These are phyloP conservation scores for Charadrius vociferus DNA, from an alignment of 2,113 vertebrate species.

Conservation along the genomic window DNA sequence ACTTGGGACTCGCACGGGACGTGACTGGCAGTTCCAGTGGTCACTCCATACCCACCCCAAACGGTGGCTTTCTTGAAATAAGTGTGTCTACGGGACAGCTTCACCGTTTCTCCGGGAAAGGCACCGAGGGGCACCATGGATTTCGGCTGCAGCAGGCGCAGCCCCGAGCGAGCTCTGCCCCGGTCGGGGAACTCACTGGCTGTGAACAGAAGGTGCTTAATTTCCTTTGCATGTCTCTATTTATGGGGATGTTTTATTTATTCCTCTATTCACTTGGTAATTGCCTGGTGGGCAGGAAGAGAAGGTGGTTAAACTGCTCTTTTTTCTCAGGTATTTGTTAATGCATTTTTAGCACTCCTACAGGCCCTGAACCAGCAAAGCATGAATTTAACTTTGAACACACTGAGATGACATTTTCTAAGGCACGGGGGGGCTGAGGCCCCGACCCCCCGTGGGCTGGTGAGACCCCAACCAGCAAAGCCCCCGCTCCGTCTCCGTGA, in stretches of 20 bases:
- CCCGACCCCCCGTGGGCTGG: fast-evolving
- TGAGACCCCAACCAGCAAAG: not conserved
- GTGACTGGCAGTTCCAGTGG: not conserved
- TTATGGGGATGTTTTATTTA: not conserved
- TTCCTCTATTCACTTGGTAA: not conserved
- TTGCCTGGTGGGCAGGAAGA: not conserved
- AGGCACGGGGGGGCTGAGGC: not conserved
- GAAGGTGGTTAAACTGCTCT: not conserved
- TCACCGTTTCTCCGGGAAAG: not conserved
- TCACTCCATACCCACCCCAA: not conserved
- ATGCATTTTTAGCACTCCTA: not conserved
- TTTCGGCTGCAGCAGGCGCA: not conserved
- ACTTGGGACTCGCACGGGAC: not conserved
- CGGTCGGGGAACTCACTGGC: not conserved
- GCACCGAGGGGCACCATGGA: not conserved
- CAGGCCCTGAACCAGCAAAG: not conserved
- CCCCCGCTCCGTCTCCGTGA: fast-evolving
- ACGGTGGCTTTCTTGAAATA: not conserved
- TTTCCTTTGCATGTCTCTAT: not conserved
- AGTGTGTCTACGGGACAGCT: not conserved
- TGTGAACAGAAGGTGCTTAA: not conserved
- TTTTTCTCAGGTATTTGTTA: not conserved
- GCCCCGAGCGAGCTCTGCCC: not conserved
- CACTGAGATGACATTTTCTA: not conserved
- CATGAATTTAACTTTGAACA: not conserved